Percentiles rank a stretch among this genome's conserved stretches.
Conservation (phyloP, 2,888 invertebrate species). For the Cerceris ruficornis region DNA sequence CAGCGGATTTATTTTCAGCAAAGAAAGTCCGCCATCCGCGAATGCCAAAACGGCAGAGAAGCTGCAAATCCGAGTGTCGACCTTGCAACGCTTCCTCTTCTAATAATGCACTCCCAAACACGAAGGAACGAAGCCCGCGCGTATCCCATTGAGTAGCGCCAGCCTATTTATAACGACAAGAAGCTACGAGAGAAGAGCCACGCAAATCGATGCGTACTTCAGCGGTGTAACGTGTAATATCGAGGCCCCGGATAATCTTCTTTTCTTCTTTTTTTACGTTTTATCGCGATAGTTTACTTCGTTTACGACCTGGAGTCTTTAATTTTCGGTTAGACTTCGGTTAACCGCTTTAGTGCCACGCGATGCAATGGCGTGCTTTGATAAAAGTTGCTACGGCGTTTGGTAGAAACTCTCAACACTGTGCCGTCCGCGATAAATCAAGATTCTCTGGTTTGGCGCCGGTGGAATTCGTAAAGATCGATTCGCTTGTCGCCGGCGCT, state of each 20-base stretch:
- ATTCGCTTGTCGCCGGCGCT: too few relatives aligned
- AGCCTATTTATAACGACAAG: slow-evolving; percentile 21
- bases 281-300: too few relatives aligned
- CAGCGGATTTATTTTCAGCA: slow-evolving; percentile 17
- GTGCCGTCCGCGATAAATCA: too few relatives aligned
- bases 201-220: neutral
- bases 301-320: too few relatives aligned
- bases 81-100: slow-evolving; percentile 73
- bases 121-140: slow-evolving; percentile 2
- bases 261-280: too few relatives aligned
- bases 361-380: too few relatives aligned
- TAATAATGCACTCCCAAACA: slow-evolving; percentile 70
- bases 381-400: too few relatives aligned
- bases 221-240: neutral
- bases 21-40: slow-evolving; percentile 12
- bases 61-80: slow-evolving; percentile 50
- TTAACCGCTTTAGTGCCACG: too few relatives aligned
- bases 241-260: neutral
- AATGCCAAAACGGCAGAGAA: slow-evolving; percentile 36
- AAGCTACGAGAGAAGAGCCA: neutral
- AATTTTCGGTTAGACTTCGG: too few relatives aligned
- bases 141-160: slow-evolving; percentile 24
- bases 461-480: too few relatives aligned
- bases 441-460: too few relatives aligned
- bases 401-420: too few relatives aligned